Evolutionary conservation across 2,888 invertebrate genomes (phyloP).

Genomic region (Ischnus inquisitorius): DNA sequence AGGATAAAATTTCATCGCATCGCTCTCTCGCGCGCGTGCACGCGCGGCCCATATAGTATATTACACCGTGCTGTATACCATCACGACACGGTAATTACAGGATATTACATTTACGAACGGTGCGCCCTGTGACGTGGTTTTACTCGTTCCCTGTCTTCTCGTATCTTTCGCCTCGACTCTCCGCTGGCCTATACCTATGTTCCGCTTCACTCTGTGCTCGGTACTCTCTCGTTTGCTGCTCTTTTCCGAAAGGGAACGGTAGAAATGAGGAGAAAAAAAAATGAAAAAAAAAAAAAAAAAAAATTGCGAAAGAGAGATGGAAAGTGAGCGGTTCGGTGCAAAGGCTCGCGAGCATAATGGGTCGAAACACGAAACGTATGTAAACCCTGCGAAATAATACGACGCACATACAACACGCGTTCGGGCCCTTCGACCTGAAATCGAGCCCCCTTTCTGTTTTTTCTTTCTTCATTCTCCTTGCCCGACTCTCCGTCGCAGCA

Average conservation of each 20-base stretch:
- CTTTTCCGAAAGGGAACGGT: conserved; percentile 58
- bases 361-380: conserved; percentile 79
- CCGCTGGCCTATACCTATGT: conserved; percentile 16
- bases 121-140: conserved; percentile 74
- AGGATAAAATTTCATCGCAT: conserved; percentile 62
- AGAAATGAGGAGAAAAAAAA: conserved; percentile 43
- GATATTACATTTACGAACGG: conserved; percentile 77
- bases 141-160: conserved; percentile 62
- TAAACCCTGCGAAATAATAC: conserved; percentile 79
- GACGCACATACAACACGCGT: conserved; percentile 70
- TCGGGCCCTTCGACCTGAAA: conserved; percentile 67
- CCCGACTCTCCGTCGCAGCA: conserved; percentile 50
- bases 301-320: conserved; percentile 41
- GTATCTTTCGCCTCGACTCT: conserved; percentile 49
- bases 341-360: conserved; percentile 73
- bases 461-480: conserved; percentile 25
- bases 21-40: conserved; percentile 55
- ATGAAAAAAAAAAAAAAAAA: conserved; percentile 30
- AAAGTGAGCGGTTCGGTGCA: conserved; percentile 61
- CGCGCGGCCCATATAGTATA: conserved; percentile 57
- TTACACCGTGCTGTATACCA: conserved; percentile 47
- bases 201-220: conserved; percentile 48
- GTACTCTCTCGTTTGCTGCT: conserved; percentile 49
- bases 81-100: conserved; percentile 77
- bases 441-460: conserved; percentile 55